phyloP scores from a whole-genome alignment of 1,140 invertebrate species.

The Propsilocerus akamusi region DNA sequence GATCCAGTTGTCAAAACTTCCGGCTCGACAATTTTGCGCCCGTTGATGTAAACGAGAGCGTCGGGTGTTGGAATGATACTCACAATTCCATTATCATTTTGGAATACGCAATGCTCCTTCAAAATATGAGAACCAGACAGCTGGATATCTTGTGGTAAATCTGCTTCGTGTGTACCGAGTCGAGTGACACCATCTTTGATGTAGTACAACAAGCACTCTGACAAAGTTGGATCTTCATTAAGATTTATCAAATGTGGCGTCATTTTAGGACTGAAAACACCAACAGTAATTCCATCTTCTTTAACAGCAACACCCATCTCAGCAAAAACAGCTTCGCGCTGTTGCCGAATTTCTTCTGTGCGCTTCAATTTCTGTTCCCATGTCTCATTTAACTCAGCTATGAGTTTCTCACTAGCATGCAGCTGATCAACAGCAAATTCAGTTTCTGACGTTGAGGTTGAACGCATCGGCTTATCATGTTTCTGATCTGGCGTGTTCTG shows the following conservation, averaged over 20 bases:
- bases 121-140: slow-evolving; percentile 83
- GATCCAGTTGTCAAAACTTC: slow-evolving; percentile 82
- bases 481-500: slow-evolving; percentile 25
- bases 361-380: slow-evolving; percentile 98
- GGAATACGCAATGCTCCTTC: slow-evolving; percentile 89
- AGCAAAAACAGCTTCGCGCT: slow-evolving; percentile 92
- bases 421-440: slow-evolving; percentile 96
- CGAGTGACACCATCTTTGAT: slow-evolving; percentile 90
- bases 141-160: slow-evolving; percentile 84
- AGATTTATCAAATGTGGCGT: slow-evolving; percentile 96
- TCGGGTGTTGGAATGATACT: slow-evolving; percentile 66
- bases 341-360: slow-evolving; percentile 85
- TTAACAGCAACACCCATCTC: slow-evolving; percentile 98
- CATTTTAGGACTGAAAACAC: slow-evolving; percentile 97
- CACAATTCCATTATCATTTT: slow-evolving; percentile 76
- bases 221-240: slow-evolving; percentile 97
- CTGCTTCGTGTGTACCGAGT: slow-evolving; percentile 78
- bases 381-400: slow-evolving; percentile 96
- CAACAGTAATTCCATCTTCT: slow-evolving; percentile 92
- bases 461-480: slow-evolving; percentile 26
- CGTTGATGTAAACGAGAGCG: slow-evolving; percentile 91
- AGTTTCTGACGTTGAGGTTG: slow-evolving; percentile 66
- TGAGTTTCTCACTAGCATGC: slow-evolving; percentile 96
- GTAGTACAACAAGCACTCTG: slow-evolving; percentile 98
- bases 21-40: slow-evolving; percentile 68